These are phyloP conservation scores for Myodes glareolus DNA, from an alignment of 2,113 vertebrate genomes.

Conservation along the genomic window DNA sequence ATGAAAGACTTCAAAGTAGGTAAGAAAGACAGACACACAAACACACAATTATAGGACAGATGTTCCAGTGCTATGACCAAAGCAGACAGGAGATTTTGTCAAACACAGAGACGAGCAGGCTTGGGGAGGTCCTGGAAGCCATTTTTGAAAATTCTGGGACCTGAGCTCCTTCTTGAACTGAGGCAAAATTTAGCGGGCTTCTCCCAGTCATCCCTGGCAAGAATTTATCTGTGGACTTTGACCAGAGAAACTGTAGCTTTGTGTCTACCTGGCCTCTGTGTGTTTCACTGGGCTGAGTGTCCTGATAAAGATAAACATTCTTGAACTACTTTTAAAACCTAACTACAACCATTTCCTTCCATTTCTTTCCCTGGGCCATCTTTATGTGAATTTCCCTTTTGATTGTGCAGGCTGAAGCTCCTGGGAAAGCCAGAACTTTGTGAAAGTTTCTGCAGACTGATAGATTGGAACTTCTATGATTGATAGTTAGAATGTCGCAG, in stretches of 20 bases:
- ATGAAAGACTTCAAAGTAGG: conserved; percentile 22
- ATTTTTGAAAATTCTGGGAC: not conserved
- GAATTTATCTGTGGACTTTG: not conserved
- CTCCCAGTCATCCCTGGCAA: not conserved
- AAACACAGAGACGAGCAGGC: not conserved
- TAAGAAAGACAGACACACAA: not conserved
- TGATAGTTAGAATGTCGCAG: not conserved
- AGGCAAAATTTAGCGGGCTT: conserved; percentile 7
- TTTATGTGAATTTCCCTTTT: conserved; percentile 18
- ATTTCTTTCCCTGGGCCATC: conserved; percentile 31
- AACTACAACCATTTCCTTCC: conserved; percentile 16
- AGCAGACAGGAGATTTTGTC: conserved; percentile 25
- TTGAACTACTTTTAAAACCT: conserved; percentile 51
- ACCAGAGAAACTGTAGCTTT: not conserved
- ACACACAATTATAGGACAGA: not conserved
- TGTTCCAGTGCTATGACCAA: not conserved
- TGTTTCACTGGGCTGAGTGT: not conserved
- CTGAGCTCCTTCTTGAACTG: not conserved
- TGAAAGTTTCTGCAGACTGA: not conserved
- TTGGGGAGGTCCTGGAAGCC: not conserved
- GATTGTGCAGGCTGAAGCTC: not conserved
- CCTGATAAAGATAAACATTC: not conserved
- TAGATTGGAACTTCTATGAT: not conserved
- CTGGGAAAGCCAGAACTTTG: not conserved
- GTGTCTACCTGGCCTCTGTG: not conserved